These are phyloP conservation scores for Falco rusticolus DNA, from an alignment of 2,797 vertebrate genomes.

Conservation along the genomic window DNA sequence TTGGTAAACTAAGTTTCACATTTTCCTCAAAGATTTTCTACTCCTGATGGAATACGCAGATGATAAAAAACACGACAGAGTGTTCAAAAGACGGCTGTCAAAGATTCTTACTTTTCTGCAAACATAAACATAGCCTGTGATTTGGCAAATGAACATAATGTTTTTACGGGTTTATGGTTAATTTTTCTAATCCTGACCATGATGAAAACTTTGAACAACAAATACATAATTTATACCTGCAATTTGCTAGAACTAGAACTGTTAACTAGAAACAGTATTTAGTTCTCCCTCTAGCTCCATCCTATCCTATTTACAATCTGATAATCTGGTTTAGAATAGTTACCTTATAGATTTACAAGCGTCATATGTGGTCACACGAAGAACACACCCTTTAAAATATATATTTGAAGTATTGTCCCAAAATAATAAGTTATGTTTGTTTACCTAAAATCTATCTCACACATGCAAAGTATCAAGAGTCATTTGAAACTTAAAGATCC, in stretches of 20 bases:
- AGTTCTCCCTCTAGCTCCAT: not conserved
- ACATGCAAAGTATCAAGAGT: slow-evolving; percentile 49
- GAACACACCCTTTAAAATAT: not conserved
- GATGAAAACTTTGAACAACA: not conserved
- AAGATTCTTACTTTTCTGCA: not conserved
- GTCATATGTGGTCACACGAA: slow-evolving; percentile 24
- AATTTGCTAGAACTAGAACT: not conserved
- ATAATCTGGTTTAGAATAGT: slow-evolving; percentile 40
- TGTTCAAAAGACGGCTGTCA: not conserved
- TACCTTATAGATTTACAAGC: slow-evolving; percentile 1
- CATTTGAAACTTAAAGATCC: slow-evolving; percentile 56
- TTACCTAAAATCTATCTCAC: slow-evolving; percentile 46
- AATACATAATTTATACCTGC: not conserved
- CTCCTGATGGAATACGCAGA: not conserved
- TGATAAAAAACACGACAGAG: not conserved
- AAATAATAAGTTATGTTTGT: slow-evolving; percentile 57
- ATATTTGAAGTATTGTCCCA: slow-evolving; percentile 56
- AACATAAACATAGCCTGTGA: not conserved
- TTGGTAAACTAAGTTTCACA: not conserved
- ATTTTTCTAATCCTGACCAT: not conserved
- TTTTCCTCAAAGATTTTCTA: not conserved
- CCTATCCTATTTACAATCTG: slow-evolving; percentile 17
- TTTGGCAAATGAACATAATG: not conserved
- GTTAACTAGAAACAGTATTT: slow-evolving; percentile 8
- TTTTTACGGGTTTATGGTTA: not conserved